A percentile compares a stretch with the other conserved stretches of the same genome.
Conservation (phyloP, 1,140 invertebrate genomes). For the Gyrodactylus bullatarudis region DNA sequence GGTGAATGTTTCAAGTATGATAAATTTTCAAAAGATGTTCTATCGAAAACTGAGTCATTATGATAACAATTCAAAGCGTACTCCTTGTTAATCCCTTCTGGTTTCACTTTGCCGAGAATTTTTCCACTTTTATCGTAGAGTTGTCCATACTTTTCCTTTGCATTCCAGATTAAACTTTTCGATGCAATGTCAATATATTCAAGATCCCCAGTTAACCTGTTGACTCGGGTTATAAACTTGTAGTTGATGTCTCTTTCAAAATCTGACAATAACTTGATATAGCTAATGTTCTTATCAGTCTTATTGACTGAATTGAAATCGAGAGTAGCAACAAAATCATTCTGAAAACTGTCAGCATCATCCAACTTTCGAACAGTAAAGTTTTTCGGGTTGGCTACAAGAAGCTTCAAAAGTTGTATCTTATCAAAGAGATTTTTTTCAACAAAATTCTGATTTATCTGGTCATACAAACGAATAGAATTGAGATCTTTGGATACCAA, state of each 20-base stretch:
- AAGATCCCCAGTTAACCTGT: neutral
- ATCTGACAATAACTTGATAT: neutral
- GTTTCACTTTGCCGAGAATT: neutral
- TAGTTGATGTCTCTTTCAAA: neutral
- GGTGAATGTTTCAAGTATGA: neutral
- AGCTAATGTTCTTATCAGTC: neutral
- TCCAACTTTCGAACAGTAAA: neutral
- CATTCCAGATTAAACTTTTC: neutral
- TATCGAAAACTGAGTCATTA: neutral
- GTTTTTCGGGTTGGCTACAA: neutral
- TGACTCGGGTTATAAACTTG: neutral
- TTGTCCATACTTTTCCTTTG: neutral
- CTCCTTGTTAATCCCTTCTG: neutral
- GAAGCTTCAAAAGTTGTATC: neutral
- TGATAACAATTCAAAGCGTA: neutral
- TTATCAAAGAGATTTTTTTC: neutral
- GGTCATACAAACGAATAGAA: neutral
- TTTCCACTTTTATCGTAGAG: neutral
- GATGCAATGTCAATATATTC: neutral
- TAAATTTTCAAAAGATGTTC: neutral
- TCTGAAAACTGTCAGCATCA: neutral
- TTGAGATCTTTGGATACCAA: neutral
- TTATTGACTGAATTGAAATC: neutral
- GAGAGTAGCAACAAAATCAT: neutral
- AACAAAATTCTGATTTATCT: neutral